A percentile compares a stretch with the other conserved stretches of the same genome.
Conservation (phyloP, 2,797 vertebrate genomes). For the Potorous gilbertii region DNA sequence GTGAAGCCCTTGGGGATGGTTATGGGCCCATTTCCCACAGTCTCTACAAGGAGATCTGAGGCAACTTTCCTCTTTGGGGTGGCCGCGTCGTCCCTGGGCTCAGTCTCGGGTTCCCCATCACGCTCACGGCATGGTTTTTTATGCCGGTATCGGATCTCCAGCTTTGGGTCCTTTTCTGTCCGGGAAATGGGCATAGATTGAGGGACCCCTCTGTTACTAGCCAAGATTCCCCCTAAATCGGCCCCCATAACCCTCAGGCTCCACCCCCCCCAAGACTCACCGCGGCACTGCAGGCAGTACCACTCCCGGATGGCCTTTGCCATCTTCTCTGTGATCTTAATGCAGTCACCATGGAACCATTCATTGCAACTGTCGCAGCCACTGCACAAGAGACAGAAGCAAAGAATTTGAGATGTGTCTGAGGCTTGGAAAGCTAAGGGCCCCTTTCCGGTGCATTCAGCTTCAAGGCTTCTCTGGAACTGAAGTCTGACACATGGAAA, state of each 20-base stretch:
- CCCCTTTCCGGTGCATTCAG: background rate
- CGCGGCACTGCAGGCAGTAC: conserved; percentile 94
- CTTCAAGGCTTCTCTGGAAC: background rate
- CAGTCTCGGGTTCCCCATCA: conserved; percentile 64
- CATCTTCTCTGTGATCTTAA: conserved; percentile 95
- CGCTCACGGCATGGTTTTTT: conserved; percentile 91
- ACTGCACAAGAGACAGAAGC: conserved; percentile 77
- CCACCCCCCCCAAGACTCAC: conserved; percentile 78
- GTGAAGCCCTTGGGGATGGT: conserved; percentile 76
- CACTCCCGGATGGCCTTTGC: conserved; percentile 95
- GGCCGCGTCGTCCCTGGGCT: conserved; percentile 81
- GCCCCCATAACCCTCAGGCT: background rate
- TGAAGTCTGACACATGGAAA: background rate
- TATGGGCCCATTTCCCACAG: conserved; percentile 73
- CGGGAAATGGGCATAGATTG: background rate
- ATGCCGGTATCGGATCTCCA: conserved; percentile 93
- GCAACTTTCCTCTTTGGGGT: conserved; percentile 75
- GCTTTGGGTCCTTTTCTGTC: conserved; percentile 87
- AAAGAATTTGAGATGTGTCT: background rate
- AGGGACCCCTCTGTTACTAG: background rate
- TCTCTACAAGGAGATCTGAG: conserved; percentile 78
- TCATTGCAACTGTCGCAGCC: conserved; percentile 97
- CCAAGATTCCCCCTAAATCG: background rate
- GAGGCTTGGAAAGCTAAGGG: background rate
- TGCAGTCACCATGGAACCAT: conserved; percentile 97